Conservation (phyloP, 2,797 vertebrate genomes). For the Enoplosus armatus region DNA sequence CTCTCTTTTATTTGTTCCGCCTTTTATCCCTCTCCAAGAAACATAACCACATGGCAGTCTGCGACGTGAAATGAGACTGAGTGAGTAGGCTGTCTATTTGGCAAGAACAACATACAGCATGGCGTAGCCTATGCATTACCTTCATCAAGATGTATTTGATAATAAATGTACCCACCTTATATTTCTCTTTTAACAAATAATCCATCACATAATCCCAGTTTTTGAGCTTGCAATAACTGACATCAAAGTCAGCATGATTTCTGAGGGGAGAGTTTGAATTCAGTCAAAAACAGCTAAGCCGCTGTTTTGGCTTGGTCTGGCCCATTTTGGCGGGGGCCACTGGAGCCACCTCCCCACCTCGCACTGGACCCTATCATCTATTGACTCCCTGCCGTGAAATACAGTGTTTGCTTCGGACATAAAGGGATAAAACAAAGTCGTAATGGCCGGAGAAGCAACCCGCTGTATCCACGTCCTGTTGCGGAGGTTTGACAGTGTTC, state of each 20-base stretch:
- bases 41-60: conserved; percentile 21
- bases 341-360: not conserved
- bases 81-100: not conserved
- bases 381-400: not conserved
- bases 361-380: not conserved
- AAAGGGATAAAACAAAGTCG: not conserved
- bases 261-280: conserved; percentile 21
- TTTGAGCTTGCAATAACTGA: not conserved
- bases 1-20: not conserved
- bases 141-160: not conserved
- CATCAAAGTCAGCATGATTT: conserved; percentile 41
- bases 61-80: conserved; percentile 11
- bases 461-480: conserved; percentile 15
- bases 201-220: conserved; percentile 64
- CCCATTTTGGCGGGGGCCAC: conserved; percentile 53
- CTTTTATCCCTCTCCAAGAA: conserved; percentile 52
- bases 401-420: not conserved
- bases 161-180: conserved; percentile 63
- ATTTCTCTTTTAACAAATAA: conserved; percentile 61
- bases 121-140: not conserved
- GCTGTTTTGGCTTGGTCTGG: conserved; percentile 40
- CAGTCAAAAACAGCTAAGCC: conserved; percentile 32
- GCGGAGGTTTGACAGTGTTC: conserved; percentile 9
- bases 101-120: not conserved
- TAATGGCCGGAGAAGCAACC: not conserved